Base-by-base conservation (phyloP, 1,140 invertebrate genomes). In the Drosophila erecta region DNA sequence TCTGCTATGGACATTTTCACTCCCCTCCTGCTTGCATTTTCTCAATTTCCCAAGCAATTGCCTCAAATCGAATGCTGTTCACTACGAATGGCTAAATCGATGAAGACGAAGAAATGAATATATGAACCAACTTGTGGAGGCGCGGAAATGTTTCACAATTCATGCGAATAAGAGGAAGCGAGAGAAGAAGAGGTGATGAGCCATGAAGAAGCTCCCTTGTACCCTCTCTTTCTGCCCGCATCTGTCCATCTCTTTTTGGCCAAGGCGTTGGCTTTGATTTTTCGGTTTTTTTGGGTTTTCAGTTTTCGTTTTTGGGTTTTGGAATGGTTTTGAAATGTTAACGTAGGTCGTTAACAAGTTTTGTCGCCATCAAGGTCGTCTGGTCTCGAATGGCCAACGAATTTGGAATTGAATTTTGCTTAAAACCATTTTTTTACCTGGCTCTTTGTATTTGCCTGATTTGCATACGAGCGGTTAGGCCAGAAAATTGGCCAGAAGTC, bases 311-410 rank as follows among this genome's bases (percentile, higher is more conserved):
- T 50, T 64, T 53, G 41, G 57, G 38, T 60, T 38, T 60, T 57
- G 41, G 22, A 44, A 47, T 33, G 56, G 65, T 83, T 83, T 78
- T 74, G 73, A 77, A 85, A 80, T 80, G 74, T 85, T 80, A 74
- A 70, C 74, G 74, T 86, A 81, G 74, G 81, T 85, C 81, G 69
- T 78, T 71, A 80, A 86, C 70, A 69, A 86, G 81, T 84, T 84
- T 67, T 61, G 50, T 65, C 72, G 65, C 58, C 47, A 70, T 65
- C 59, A 58, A 59, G 67, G 60, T 73, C 54, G 76, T 38, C 64
- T 40, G 70, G 53, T 40, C 17, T 57, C 49, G 62, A 56, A 47
- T 67, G 54, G 61, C 47, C 47, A 53, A 54, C 65, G 60, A 35
- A 60, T 76, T 76, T 47, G 35, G 33, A 11, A 61, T 54, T 55